These are phyloP conservation scores for Hyaena hyaena DNA, from an alignment of 2,113 vertebrate species.

Conservation along the genomic window DNA sequence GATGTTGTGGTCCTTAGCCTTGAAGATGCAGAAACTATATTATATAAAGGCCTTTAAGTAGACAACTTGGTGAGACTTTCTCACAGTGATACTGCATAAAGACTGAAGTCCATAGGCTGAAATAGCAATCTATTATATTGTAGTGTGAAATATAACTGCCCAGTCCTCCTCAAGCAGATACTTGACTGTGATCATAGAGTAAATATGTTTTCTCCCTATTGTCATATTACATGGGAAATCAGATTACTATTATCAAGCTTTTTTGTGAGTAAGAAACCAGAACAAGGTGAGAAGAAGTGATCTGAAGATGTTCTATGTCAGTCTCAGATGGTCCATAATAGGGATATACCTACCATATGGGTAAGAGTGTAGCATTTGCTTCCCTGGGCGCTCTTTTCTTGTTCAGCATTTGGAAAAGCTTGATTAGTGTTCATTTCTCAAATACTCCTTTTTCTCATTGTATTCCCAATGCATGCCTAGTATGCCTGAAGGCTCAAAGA, in stretches of 20 bases:
- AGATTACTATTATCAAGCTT: background rate
- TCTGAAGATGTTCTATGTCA: slow-evolving; percentile 29
- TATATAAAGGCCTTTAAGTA: background rate
- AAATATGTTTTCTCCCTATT: slow-evolving; percentile 26
- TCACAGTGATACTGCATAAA: background rate
- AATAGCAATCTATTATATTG: background rate
- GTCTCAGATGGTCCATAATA: slow-evolving; percentile 37
- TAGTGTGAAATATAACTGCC: background rate
- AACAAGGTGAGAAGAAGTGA: slow-evolving; percentile 17
- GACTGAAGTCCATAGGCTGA: background rate
- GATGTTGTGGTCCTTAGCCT: background rate
- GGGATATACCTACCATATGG: slow-evolving; percentile 43
- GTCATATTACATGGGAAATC: slow-evolving; percentile 1
- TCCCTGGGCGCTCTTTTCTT: background rate
- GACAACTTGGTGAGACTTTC: slow-evolving; percentile 12
- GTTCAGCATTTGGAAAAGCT: slow-evolving; percentile 62
- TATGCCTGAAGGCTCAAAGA: slow-evolving; percentile 6
- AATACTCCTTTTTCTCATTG: background rate
- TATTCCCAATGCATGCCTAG: background rate
- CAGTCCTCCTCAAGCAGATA: background rate
- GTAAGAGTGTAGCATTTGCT: slow-evolving; percentile 26
- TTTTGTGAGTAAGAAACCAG: slow-evolving; percentile 32
- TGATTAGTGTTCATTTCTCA: background rate
- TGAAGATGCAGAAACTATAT: background rate
- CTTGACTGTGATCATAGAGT: background rate